Evolutionary conservation across 2,888 invertebrate species (phyloP), one percentile per base, ranked within the genome.

Genomic region (Lamellibrachia satsuma): DNA sequence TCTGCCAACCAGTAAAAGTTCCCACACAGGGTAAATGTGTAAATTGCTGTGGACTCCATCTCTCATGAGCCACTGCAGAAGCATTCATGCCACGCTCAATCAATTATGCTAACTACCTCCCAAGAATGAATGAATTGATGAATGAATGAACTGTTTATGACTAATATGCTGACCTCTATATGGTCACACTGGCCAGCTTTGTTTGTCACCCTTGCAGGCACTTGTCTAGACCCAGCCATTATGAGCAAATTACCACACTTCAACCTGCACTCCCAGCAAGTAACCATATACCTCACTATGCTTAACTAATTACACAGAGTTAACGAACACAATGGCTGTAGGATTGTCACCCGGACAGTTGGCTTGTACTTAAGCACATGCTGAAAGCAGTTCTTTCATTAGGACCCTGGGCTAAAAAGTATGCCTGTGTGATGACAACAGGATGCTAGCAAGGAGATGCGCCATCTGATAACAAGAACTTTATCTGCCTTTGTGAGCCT

Each of bases 201-300:
- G 75, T 75, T 15, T 15, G 60, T 60, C 60, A 15, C 9, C 60
- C 60, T 60, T 15, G 15, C 11, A 22, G 9, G 60, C 15, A 15
- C 15, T n/a, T 75, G 75, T 60, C n/a, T 75, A 75, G 75, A 75
- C 22, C 75, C 75, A n/a, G 75, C 75, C 75, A 75, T 75, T 75
- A 75, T 6, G 75, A 75, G 75, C 75, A 75, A 75, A 75, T 75
- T 75, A 75, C 75, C 75, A 75, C 75, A 75, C n/a, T 75, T 75
- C 75, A 75, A 75, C 75, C 15, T 22, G 75, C 75, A 75, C 75
- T 22, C 75, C 75, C n/a, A 75, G 22, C 75, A 75, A 75, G 75
- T 75, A 75, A 75, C 75, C 75, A 75, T 75, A 75, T 22, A 75
- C 75, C 75, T 75, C 75, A 22, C 22, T 75, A n/a, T 75, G n/a